Evolutionary conservation across 2,797 vertebrate species (phyloP), one percentile per base, ranked within the genome.

Genomic region (Novumbra hubbsi): DNA sequence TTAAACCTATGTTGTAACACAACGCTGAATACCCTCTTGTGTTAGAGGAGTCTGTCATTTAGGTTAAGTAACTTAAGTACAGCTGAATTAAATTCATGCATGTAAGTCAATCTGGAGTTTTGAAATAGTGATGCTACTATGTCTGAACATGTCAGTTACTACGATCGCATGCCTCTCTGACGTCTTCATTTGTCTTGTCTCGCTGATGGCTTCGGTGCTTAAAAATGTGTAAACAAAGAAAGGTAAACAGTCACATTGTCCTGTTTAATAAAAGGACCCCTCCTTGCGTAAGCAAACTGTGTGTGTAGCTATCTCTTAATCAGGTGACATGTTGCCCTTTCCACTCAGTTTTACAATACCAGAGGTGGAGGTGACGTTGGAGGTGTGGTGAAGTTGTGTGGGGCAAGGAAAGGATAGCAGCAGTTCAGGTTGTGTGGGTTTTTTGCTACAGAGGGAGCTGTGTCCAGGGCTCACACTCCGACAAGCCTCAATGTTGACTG

Each of bases 171-270:
- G 87, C 87, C 79, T 87, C 74, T 78, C 85, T 80, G 83, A 70
- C 79, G 86, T 75, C 79, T 82, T 73, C 73, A 67, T 70, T 70
- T 75, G 30, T 70, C 76, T 73, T 57, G 80, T 85, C 82, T 88
- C 88, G 88, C 85, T 90, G 82, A 80, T 84, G 84, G 83, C 89
- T 88, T 92, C 82, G 82, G 82, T 88, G 85, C 86, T 90, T 89
- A 90, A 76, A 80, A 90, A 90, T 87, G 78, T 80, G 80, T 86
- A 88, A 89, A 92, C 91, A 93, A 93, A 89, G 91, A 87, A 90
- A 90, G 90, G 93, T 93, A 91, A 93, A 93, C 91, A 92, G 81
- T 83, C 83, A 86, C 87, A 91, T 93, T 93, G 92, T 94, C 83
- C 79, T 16, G 41, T 50, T 4, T 88, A 84, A 91, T 90, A 90